Percentiles rank a stretch among this genome's conserved stretches.
Conservation (phyloP, 2,888 invertebrate species). For the Watsonalla binaria region DNA sequence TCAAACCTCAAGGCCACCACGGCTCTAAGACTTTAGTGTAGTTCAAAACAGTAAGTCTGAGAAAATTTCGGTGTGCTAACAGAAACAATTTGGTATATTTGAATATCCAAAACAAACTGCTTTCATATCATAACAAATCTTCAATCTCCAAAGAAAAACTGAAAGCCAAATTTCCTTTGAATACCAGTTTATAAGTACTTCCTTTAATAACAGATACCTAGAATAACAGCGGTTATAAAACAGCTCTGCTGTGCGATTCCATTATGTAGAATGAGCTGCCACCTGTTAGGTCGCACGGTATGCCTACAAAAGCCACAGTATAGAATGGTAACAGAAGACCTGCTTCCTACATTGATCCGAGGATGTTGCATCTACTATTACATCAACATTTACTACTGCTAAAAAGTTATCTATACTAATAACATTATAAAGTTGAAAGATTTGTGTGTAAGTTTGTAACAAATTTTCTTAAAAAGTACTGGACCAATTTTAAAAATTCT, state of each 20-base stretch:
- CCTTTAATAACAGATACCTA: constrained; percentile 14
- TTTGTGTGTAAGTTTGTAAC: too few species aligned
- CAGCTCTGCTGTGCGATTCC: constrained; percentile 33
- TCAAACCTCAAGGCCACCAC: too few species aligned
- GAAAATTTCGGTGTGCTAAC: neutral
- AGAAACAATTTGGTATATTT: neutral
- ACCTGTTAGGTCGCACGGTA: constrained; percentile 47
- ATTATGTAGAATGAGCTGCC: constrained; percentile 29
- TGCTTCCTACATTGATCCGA: too few species aligned
- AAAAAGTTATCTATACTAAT: too few species aligned
- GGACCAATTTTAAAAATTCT: too few species aligned
- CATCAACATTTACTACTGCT: too few species aligned
- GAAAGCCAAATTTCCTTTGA: neutral
- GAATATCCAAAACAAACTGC: too few species aligned
- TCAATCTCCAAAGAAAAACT: too few species aligned
- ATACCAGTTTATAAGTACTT: constrained; percentile 12
- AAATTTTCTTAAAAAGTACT: too few species aligned
- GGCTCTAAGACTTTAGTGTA: neutral
- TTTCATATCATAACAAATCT: too few species aligned
- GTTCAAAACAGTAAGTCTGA: neutral
- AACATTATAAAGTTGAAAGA: too few species aligned
- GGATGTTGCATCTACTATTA: too few species aligned
- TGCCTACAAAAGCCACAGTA: neutral
- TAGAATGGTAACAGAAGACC: neutral
- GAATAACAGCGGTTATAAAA: constrained; percentile 51